Evolutionary conservation across 1,140 invertebrate species (phyloP).

Genomic region (Nasonia giraulti): DNA sequence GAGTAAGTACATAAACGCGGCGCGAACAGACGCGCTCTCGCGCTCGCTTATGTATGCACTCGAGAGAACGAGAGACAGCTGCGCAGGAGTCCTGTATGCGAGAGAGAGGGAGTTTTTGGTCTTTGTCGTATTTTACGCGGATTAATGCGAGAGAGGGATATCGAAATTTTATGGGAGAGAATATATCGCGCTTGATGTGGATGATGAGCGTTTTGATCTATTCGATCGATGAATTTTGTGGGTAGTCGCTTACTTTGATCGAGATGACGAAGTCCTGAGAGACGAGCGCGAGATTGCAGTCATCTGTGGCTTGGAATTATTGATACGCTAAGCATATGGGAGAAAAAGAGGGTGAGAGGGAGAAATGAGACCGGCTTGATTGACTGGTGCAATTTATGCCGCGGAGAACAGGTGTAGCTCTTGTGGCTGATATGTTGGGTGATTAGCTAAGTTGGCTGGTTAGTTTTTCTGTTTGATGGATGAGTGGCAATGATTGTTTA

Average conservation of each 20-base stretch:
- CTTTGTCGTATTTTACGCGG: neutral
- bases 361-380: neutral
- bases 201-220: too few relatives aligned
- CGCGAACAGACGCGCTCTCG: neutral
- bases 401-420: neutral
- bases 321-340: neutral
- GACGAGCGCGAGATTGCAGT: neutral
- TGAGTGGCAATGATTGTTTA: too few relatives aligned
- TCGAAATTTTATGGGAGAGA: too few relatives aligned
- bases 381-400: neutral
- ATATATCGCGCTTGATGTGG: too few relatives aligned
- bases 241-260: neutral
- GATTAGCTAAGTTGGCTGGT: too few relatives aligned
- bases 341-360: neutral
- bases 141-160: neutral
- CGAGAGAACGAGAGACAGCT: neutral
- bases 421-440: neutral
- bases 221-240: too few relatives aligned
- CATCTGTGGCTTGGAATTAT: neutral
- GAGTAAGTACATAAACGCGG: constrained; percentile 15
- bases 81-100: neutral
- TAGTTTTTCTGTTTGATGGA: too few relatives aligned
- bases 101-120: neutral
- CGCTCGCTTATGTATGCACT: neutral
- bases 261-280: too few relatives aligned